These are phyloP conservation scores for Geopemphigus sp. DNA, from an alignment of 1,140 invertebrate genomes.

Conservation along the genomic window DNA sequence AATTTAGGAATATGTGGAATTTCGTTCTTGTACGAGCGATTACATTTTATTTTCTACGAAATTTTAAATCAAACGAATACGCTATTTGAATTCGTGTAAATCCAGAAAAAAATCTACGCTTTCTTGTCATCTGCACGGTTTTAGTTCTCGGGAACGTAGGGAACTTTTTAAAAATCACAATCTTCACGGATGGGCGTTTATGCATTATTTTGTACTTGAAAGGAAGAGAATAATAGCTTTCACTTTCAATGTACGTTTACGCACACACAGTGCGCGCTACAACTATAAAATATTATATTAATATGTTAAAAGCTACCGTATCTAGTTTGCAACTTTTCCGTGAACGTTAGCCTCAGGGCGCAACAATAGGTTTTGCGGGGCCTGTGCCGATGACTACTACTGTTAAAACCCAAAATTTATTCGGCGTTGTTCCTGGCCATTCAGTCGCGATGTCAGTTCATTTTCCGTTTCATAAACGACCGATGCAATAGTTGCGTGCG, in stretches of 20 bases:
- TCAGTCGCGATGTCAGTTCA: background rate
- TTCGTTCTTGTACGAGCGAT: background rate
- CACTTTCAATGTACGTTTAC: background rate
- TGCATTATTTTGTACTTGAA: background rate
- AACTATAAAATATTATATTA: conserved; percentile 3
- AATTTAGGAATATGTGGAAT: background rate
- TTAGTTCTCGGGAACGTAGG: background rate
- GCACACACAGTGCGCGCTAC: background rate
- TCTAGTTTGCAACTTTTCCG: conserved; percentile 13
- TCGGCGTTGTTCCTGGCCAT: background rate
- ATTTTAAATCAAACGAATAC: background rate
- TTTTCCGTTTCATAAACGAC: conserved; percentile 16
- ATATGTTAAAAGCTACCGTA: conserved; percentile 24
- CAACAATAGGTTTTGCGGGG: conserved; percentile 13
- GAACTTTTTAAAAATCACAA: background rate
- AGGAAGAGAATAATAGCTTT: conserved; percentile 12
- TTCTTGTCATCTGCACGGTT: conserved; percentile 31
- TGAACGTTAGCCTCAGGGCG: background rate
- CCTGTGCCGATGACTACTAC: background rate
- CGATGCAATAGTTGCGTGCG: background rate
- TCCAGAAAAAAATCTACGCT: background rate
- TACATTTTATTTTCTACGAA: background rate
- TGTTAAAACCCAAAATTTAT: background rate
- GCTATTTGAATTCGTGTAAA: background rate
- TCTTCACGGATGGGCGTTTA: background rate